Base-by-base conservation (phyloP, 2,888 invertebrate species). In the Aphodius granarius region DNA sequence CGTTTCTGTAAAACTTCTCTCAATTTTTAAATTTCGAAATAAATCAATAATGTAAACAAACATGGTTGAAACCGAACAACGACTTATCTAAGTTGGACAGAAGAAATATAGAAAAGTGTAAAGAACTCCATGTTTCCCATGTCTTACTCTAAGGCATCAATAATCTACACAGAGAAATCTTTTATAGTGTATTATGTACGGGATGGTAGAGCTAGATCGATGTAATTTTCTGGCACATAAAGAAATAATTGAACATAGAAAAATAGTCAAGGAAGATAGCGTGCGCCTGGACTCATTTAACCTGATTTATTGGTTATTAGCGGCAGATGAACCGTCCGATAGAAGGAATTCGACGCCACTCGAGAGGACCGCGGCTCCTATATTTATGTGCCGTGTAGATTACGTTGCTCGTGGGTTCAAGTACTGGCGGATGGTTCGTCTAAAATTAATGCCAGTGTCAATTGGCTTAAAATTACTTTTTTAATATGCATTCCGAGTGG, bases 231-330 rank as follows among this genome's bases (percentile, higher is more conserved):
- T 43, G 43, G 43, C 13, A 43, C 43, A 43, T 43, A 72, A 63
- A 17, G 19, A 23, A 71, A 71, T 22, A 22, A 71, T 72, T 19
- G 17, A 66, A 72, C 72, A 16, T 20, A 62, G 21, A 66, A 66
- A 66, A 21, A 66, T n/a, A 43, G 43, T 43, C 9, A 3, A 43
- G 9, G 43, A 43, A 43, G 43, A 43, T 43, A 43, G 43, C 43
- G 43, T 43, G 43, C 65, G 76, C 72, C 71, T 73, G 74, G 78
- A 77, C 77, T 77, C 78, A 76, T 79, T 78, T 78, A 76, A 72
- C 75, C 79, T 80, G 83, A 83, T 82, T 82, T 83, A 82, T 82
- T 81, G 82, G 79, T 81, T 81, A 83, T 82, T 81, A 83, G 80
- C 81, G 81, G 81, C 81, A 79, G 75, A 73, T 75, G 73, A 73